Base-by-base conservation (phyloP, 2,888 invertebrate species). In the Colletes collaris region DNA sequence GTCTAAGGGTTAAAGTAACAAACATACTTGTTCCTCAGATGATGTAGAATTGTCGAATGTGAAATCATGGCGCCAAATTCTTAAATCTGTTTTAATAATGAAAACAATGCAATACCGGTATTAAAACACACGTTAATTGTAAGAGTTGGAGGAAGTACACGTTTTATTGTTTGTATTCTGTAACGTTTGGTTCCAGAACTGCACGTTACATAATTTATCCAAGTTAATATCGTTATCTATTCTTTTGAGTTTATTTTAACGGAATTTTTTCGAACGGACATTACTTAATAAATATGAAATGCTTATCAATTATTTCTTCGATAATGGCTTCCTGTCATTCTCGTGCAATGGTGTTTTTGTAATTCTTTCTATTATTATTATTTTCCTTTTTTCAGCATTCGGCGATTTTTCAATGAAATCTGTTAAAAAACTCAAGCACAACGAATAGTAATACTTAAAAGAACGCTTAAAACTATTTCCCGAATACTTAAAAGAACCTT, bases 281-380 rank as follows among this genome's bases (percentile, higher is more conserved):
- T 46, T 19, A 19, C 16, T 2, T 1, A 19, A 50, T 50, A 58
- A 62, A 68, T 53, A 5, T 40, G 35, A n/a, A 37, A 10, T 68
- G 35, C 4, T 8, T 62, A 62, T 58, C 35, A 37, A 19, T 27
- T 46, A 60, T 63, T 63, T 58, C 40, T 49, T 53, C n/a, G 46
- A 69, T 76, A 53, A 81, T 81, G 79, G 81, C 66, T 68, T 3
- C 76, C 79, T 79, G 79, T 79, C 81, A 81, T 60, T 69, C 50
- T 50, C 46, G 44, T 49, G 58, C 11, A 55, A 62, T 50, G 10
- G 65, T 76, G 50, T 79, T 79, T 75, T 72, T 55, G 5, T 81
- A 75, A 62, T 55, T 65, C 52, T 44, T 44, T 19, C 13, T 4
- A 19, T 49, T 37, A 56, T 58, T 53, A 27, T 63, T 37, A 27